These are phyloP conservation scores for Macheiramphus alcinus DNA, from an alignment of 2,113 vertebrate species.

Conservation along the genomic window DNA sequence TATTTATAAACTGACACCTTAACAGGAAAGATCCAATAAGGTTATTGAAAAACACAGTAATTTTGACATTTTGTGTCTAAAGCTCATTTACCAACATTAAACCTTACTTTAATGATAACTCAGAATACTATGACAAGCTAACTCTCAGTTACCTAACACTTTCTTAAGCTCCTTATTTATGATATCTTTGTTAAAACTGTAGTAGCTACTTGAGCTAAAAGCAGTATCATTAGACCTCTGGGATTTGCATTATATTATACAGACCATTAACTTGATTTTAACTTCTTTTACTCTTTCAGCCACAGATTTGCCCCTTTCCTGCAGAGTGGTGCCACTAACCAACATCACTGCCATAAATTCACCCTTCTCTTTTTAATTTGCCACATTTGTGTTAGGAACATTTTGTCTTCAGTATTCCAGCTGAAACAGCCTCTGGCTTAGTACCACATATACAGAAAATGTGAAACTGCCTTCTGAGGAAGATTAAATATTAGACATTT, in stretches of 20 bases:
- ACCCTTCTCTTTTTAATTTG: not conserved
- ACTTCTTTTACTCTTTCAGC: not conserved
- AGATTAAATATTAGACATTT: not conserved
- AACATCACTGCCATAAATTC: not conserved
- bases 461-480: not conserved
- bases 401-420: not conserved
- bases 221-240: not conserved
- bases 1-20: not conserved
- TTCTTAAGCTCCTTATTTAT: not conserved
- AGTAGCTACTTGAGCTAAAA: not conserved
- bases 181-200: not conserved
- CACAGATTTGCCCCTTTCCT: not conserved
- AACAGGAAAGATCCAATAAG: not conserved
- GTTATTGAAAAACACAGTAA: not conserved
- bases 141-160: not conserved
- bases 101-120: not conserved
- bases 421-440: not conserved
- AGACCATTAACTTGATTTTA: not conserved
- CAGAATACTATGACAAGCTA: not conserved
- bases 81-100: not conserved
- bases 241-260: not conserved
- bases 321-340: not conserved
- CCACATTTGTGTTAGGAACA: not conserved
- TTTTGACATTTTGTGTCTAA: not conserved
- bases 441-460: not conserved